These are phyloP conservation scores for Sebastiscus tertius DNA, from an alignment of 2,797 vertebrate genomes.

Conservation along the genomic window DNA sequence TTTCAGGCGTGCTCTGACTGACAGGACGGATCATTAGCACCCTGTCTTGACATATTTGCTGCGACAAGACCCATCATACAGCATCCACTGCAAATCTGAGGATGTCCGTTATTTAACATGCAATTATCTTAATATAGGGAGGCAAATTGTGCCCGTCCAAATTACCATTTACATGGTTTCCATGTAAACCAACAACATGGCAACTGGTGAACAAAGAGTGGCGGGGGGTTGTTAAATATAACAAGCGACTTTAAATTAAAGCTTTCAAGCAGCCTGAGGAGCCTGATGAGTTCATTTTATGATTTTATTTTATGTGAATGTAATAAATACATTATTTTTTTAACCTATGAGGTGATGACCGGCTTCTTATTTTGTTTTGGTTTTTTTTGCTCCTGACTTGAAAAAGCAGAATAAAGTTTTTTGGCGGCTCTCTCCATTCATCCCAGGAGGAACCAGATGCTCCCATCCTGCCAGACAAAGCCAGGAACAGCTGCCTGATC, in stretches of 20 bases:
- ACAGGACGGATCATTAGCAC: conserved; percentile 68
- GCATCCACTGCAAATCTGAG: conserved; percentile 59
- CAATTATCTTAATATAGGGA: conserved; percentile 75
- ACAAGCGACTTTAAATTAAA: conserved; percentile 53
- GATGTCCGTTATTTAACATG: conserved; percentile 72
- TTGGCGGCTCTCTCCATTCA: conserved; percentile 59
- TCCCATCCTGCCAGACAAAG: conserved; percentile 78
- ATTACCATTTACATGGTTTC: conserved; percentile 59
- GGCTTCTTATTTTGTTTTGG: conserved; percentile 20
- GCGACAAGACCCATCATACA: conserved; percentile 56
- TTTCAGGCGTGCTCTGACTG: conserved; percentile 50
- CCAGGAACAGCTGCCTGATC: conserved; percentile 87
- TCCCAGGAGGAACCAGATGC: conserved; percentile 76
- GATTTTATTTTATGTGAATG: conserved; percentile 24
- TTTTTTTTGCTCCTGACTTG: conserved; percentile 34
- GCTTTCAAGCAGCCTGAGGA: conserved; percentile 27
- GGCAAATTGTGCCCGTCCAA: conserved; percentile 66
- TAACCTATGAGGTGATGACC: neutral
- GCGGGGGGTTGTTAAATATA: conserved; percentile 33
- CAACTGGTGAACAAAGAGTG: conserved; percentile 55
- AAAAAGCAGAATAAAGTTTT: conserved; percentile 51
- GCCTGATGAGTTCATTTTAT: neutral
- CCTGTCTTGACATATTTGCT: conserved; percentile 55
- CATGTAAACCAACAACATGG: conserved; percentile 58
- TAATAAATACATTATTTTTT: conserved; percentile 3